Percentiles rank a stretch among this genome's conserved stretches.
These are phyloP conservation scores for Sorex fumeus DNA, from an alignment of 2,113 vertebrate species.

Conservation along the genomic window DNA sequence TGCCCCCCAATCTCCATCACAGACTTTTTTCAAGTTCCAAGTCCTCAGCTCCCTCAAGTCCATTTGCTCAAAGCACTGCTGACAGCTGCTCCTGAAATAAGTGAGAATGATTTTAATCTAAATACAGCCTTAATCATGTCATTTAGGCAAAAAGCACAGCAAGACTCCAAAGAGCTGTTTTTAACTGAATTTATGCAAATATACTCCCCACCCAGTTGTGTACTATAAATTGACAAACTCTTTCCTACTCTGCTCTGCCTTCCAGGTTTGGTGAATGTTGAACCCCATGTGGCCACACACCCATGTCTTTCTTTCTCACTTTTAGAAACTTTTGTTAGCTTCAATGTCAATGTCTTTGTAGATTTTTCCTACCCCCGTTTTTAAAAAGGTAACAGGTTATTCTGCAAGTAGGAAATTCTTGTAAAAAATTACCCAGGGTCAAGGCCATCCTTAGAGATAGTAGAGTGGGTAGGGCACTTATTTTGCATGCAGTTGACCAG, in stretches of 20 bases:
- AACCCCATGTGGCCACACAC: not conserved
- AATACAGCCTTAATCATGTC: slow-evolving; percentile 61
- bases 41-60: slow-evolving; percentile 12
- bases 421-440: no score
- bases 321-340: slow-evolving; percentile 49
- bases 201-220: not conserved
- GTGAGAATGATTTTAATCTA: slow-evolving; percentile 73
- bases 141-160: slow-evolving; percentile 60
- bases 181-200: slow-evolving; percentile 74
- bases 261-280: slow-evolving; percentile 41
- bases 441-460: no score
- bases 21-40: not conserved
- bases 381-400: slow-evolving; percentile 51
- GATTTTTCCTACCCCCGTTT: slow-evolving; percentile 18
- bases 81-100: slow-evolving; percentile 59
- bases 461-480: no score
- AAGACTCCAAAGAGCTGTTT: slow-evolving; percentile 74
- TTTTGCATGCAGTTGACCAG: no score
- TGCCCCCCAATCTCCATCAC: not conserved
- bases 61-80: slow-evolving; percentile 61
- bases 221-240: slow-evolving; percentile 31
- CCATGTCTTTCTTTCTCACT: slow-evolving; percentile 15
- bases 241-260: slow-evolving; percentile 37
- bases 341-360: slow-evolving; percentile 1
- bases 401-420: slow-evolving; percentile 27